Evolutionary conservation across 2,888 invertebrate species (phyloP), one percentile per base, ranked within the genome.

Genomic region (Graphium colonna): DNA sequence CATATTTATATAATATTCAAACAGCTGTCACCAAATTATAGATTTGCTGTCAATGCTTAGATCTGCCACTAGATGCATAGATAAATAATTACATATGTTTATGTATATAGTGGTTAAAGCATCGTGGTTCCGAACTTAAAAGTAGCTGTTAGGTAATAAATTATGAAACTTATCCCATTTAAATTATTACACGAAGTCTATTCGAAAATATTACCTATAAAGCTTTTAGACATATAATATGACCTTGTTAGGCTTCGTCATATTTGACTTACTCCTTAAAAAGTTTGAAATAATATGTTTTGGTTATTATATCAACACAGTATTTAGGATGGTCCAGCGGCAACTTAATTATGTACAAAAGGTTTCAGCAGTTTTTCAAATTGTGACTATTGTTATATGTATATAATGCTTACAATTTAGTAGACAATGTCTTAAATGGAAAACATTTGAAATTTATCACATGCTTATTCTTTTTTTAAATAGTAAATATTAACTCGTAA

Each of bases 391-490:
- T 36, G 70, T 67, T 68, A 67, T 75, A 72, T 88, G 88, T 87
- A 88, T 87, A 88, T 88, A 88, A 82, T 79, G 87, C 71, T 77
- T 77, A 69, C 67, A 66, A 67, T 60, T 56, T 59, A 60, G 49
- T 54, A 43, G 46, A 60, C 67, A 62, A 68, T 59, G 66, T 71
- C 69, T 72, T 71, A 70, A 21, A 75, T 69, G 64, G 69, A 70
- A 55, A 70, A 67, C 61, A 65, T 52, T 65, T 62, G 43, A 63
- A 65, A 63, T 62, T 62, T 60, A 59, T 55, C 59, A 67, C 62
- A 61, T 60, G 59, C 51, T 58, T 54, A 60, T 60, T 64, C 59
- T 63, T 58, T 65, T 61, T 52, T 51, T 45, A 52, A 49, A 55
- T 56, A 28, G 38, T 46, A 49, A 48, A 36, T 49, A 49, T 33